Evolutionary conservation across 2,113 vertebrate species (phyloP).

Genomic region (Pollachius pollachius): DNA sequence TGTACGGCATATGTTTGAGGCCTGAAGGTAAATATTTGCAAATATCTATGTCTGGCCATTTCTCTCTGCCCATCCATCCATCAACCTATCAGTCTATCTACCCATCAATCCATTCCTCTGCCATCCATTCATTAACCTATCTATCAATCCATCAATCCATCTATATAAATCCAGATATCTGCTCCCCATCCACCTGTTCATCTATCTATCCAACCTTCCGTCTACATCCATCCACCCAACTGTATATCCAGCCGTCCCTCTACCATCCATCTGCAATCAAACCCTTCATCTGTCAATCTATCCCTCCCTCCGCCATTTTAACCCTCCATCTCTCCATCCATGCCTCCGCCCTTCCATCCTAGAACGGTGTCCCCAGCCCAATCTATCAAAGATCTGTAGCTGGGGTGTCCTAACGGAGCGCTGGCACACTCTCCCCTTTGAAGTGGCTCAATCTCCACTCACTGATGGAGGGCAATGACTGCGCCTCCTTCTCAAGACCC

Average conservation of each 20-base stretch:
- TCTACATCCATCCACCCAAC: neutral
- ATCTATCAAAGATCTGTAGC: neutral
- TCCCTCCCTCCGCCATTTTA: neutral
- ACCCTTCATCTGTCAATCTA: too few relatives aligned
- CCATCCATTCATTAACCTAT: neutral
- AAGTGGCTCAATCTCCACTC: constrained; percentile 52
- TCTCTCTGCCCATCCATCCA: neutral
- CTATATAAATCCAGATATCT: neutral
- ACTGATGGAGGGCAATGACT: constrained; percentile 51
- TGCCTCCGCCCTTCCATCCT: constrained; percentile 7
- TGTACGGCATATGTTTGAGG: too few relatives aligned
- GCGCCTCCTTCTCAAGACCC: constrained; percentile 61
- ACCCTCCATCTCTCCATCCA: neutral
- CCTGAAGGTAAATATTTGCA: too few relatives aligned
- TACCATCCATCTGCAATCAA: neutral
- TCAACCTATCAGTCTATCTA: neutral
- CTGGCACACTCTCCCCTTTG: constrained; percentile 50
- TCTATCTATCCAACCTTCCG: neutral
- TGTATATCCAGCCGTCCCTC: neutral
- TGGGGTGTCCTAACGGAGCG: constrained; percentile 40
- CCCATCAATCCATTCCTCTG: neutral
- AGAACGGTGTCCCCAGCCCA: neutral
- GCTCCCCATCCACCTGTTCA: too few relatives aligned
- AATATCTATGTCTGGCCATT: too few relatives aligned
- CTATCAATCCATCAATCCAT: constrained; percentile 10